A percentile compares a stretch with the other conserved stretches of the same genome.
These are phyloP conservation scores for Penaeus indicus DNA, from an alignment of 1,140 invertebrate genomes.

Conservation along the genomic window DNA sequence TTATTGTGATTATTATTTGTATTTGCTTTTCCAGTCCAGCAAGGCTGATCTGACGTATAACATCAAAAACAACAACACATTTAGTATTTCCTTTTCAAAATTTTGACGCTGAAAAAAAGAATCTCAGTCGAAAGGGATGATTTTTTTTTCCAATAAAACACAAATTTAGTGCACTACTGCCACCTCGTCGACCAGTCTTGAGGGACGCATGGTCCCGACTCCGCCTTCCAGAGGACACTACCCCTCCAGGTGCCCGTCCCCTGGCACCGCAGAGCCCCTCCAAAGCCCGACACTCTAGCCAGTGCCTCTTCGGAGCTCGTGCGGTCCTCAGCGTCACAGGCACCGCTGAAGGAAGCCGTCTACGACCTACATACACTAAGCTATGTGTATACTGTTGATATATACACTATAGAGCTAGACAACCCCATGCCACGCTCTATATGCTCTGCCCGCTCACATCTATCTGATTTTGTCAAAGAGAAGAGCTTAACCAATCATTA, in stretches of 20 bases:
- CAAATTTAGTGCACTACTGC: too few species aligned
- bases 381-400: conserved; percentile 50
- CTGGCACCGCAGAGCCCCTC: not conserved
- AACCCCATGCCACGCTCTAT: conserved; percentile 34
- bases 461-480: conserved; percentile 30
- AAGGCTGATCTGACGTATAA: conserved; percentile 24
- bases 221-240: conserved; percentile 33
- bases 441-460: conserved; percentile 34
- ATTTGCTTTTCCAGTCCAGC: conserved; percentile 9
- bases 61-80: not conserved
- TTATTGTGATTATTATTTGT: too few species aligned
- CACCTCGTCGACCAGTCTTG: conserved; percentile 18
- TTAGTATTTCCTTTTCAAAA: too few species aligned
- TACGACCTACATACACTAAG: conserved; percentile 54
- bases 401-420: conserved; percentile 53
- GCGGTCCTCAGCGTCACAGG: not conserved
- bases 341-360: conserved; percentile 33
- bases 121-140: not conserved
- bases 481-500: conserved; percentile 17
- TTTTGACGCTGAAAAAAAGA: not conserved
- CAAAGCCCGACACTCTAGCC: not conserved
- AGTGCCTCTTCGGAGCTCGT: not conserved
- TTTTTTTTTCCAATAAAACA: not conserved
- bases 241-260: not conserved
- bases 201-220: conserved; percentile 32